Percentiles rank a stretch among this genome's conserved stretches.
These are phyloP conservation scores for Copidosoma aretas DNA, from an alignment of 2,888 invertebrate species.

Conservation along the genomic window DNA sequence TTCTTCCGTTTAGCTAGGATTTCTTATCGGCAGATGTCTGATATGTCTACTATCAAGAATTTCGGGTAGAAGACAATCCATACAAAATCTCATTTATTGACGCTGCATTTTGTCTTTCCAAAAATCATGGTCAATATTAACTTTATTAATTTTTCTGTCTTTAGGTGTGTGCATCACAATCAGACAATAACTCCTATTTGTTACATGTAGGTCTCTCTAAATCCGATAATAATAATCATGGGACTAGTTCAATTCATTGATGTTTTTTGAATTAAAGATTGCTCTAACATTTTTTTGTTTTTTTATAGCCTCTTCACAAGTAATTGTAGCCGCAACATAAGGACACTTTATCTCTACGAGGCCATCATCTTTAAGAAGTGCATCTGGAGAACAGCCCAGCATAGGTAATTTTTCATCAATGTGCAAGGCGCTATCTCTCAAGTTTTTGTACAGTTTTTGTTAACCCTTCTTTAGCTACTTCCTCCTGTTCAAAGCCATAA, in stretches of 20 bases:
- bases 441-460: conserved; percentile 6
- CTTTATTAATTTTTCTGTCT: conserved; percentile 33
- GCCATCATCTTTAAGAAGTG: conserved; percentile 38
- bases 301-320: conserved; percentile 28
- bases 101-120: conserved; percentile 41
- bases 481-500: conserved; percentile 40
- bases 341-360: conserved; percentile 42
- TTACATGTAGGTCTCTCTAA: conserved; percentile 44
- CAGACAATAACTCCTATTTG: conserved; percentile 36
- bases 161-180: conserved; percentile 43
- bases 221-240: conserved; percentile 44
- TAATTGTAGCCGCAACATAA: conserved; percentile 3
- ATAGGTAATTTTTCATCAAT: conserved; percentile 31
- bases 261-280: conserved; percentile 4
- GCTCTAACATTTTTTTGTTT: neutral
- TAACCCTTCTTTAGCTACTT: conserved; percentile 21
- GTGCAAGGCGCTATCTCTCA: conserved; percentile 34
- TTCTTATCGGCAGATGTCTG: conserved; percentile 33
- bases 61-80: conserved; percentile 44
- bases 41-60: conserved; percentile 43
- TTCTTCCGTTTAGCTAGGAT: conserved; percentile 15
- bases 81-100: conserved; percentile 39
- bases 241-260: conserved; percentile 28
- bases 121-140: conserved; percentile 43
- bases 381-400: conserved; percentile 42